A percentile compares a stretch with the other conserved stretches of the same genome.
phyloP scores from a whole-genome alignment of 2,888 invertebrate genomes.

The Coecobrya sp. region DNA sequence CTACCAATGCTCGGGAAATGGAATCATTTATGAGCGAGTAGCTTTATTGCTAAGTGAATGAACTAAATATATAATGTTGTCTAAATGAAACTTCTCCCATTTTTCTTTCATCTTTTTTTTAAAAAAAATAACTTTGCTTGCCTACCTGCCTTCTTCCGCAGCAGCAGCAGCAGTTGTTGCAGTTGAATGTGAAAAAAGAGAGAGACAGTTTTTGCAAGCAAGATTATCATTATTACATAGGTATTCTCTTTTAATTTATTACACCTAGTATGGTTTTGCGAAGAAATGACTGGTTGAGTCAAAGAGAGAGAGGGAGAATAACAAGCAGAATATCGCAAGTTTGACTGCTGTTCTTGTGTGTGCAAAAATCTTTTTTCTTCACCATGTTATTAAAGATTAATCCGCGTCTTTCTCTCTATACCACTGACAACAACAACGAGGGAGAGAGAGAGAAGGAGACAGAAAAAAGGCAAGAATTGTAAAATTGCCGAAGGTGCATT shows the following conservation, averaged over 20 bases:
- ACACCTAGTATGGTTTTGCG: slow-evolving; percentile 67
- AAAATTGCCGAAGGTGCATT: slow-evolving; percentile 77
- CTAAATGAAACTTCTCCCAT: slow-evolving; percentile 14
- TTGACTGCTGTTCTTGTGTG: slow-evolving; percentile 19
- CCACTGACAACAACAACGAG: slow-evolving; percentile 34
- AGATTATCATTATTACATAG: slow-evolving; percentile 45
- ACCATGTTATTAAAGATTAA: slow-evolving; percentile 77
- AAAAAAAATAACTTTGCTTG: neutral
- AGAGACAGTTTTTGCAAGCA: slow-evolving; percentile 47
- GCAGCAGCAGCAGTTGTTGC: neutral
- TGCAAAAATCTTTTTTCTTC: slow-evolving; percentile 40
- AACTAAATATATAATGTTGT: slow-evolving; percentile 57
- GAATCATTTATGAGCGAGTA: neutral
- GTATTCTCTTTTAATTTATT: slow-evolving; percentile 76
- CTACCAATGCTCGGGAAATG: neutral
- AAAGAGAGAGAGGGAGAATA: neutral
- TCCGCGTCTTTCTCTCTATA: slow-evolving; percentile 50
- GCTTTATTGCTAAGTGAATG: neutral
- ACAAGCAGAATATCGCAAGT: neutral
- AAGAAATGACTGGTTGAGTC: neutral
- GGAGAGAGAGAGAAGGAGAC: slow-evolving; percentile 1
- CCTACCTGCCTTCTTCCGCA: slow-evolving; percentile 6
- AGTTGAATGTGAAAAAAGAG: neutral
- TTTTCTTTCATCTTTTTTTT: slow-evolving; percentile 13
- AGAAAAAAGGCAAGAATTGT: slow-evolving; percentile 67